Conservation (phyloP, 2,888 invertebrate species). For the Adelphocoris suturalis region DNA sequence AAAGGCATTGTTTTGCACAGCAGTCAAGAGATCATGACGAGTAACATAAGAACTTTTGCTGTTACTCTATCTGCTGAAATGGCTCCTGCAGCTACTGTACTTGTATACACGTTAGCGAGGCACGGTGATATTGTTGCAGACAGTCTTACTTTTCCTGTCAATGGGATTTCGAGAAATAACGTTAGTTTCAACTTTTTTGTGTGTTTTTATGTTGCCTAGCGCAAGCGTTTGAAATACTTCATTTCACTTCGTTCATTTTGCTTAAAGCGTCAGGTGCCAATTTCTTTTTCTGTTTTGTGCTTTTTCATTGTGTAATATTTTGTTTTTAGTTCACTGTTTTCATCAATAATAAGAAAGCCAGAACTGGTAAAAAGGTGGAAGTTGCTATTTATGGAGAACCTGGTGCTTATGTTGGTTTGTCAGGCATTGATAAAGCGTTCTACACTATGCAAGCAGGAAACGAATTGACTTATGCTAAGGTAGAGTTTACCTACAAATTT, state of each 20-base stretch:
- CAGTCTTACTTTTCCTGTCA: conserved; percentile 96
- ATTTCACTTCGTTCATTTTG: too few relatives aligned
- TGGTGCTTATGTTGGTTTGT: conserved; percentile 95
- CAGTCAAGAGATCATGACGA: conserved; percentile 91
- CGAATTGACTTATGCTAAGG: conserved; percentile 91
- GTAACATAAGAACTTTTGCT: conserved; percentile 89
- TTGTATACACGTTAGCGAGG: conserved; percentile 90
- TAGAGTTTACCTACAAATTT: conserved; percentile 77
- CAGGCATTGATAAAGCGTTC: conserved; percentile 93
- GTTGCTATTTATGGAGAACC: conserved; percentile 96
- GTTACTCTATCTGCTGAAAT: conserved; percentile 91
- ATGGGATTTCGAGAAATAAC: conserved; percentile 95
- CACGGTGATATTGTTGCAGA: conserved; percentile 94
- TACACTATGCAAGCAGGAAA: conserved; percentile 96
- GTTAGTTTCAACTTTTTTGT: conserved; percentile 79
- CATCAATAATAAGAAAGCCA: conserved; percentile 95
- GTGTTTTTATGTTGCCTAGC: too few relatives aligned
- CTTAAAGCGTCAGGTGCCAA: too few relatives aligned
- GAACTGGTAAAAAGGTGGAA: conserved; percentile 95
- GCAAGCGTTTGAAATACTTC: too few relatives aligned
- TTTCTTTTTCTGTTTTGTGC: too few relatives aligned
- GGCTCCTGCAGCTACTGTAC: conserved; percentile 94
- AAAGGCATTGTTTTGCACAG: conserved; percentile 93
- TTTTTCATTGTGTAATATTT: too few relatives aligned
- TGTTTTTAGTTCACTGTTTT: conserved; percentile 86